phyloP scores from a whole-genome alignment of 2,888 invertebrate genomes.

The Tetragonula carbonaria region DNA sequence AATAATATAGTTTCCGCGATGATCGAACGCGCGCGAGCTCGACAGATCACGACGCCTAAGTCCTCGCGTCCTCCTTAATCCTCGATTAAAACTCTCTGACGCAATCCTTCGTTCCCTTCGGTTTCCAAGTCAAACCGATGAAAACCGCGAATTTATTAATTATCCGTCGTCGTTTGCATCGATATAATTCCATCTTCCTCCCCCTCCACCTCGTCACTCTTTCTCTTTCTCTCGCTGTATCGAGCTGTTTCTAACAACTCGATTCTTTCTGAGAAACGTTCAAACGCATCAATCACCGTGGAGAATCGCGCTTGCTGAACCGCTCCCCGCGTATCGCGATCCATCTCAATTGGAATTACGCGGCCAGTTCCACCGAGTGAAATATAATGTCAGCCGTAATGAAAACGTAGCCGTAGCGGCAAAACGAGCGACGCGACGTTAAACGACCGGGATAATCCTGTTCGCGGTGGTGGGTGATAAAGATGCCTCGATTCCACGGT shows the following conservation, averaged over 20 bases:
- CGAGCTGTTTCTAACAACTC: neutral
- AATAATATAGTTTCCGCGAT: conserved; percentile 62
- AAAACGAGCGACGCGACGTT: conserved; percentile 42
- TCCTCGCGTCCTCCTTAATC: conserved; percentile 16
- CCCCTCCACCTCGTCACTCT: neutral
- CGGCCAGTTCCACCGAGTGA: conserved; percentile 41
- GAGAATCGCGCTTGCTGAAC: conserved; percentile 37
- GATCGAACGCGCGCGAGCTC: conserved; percentile 48
- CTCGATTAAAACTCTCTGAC: conserved; percentile 29
- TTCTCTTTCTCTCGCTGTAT: neutral
- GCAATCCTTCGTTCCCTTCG: conserved; percentile 19
- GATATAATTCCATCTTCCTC: neutral
- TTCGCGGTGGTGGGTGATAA: conserved; percentile 51
- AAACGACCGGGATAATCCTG: conserved; percentile 53
- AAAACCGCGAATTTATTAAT: conserved; percentile 39
- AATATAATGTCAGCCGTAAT: conserved; percentile 55
- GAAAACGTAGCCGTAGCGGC: conserved; percentile 46
- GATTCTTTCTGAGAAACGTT: conserved; percentile 25
- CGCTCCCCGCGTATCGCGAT: conserved; percentile 21
- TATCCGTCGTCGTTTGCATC: neutral
- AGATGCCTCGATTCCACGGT: conserved; percentile 65
- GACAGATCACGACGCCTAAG: conserved; percentile 36
- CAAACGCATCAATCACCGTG: conserved; percentile 44
- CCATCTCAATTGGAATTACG: conserved; percentile 56
- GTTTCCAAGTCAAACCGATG: neutral